Conservation (phyloP, 2,113 vertebrate species). For the Thamnaconus septentrionalis region DNA sequence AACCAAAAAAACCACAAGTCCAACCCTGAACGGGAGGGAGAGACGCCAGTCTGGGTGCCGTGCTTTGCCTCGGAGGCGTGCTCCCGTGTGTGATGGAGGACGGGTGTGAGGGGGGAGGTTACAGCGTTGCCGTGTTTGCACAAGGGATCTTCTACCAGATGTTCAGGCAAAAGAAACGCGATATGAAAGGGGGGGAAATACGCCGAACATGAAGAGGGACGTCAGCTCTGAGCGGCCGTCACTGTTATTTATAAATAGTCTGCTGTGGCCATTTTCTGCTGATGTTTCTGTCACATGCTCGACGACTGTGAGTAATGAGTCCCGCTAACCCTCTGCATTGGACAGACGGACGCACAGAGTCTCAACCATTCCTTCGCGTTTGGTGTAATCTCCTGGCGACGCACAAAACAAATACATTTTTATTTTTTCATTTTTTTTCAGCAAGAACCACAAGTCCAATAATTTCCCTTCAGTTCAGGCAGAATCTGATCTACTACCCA, state of each 20-base stretch:
- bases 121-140: constrained; percentile 27
- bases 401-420: too few relatives aligned
- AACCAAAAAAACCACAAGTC: too few relatives aligned
- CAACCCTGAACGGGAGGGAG: constrained; percentile 21
- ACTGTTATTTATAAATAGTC: constrained; percentile 50
- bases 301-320: constrained; percentile 64
- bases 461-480: too few relatives aligned
- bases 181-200: neutral
- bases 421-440: too few relatives aligned
- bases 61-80: constrained; percentile 3
- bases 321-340: constrained; percentile 42
- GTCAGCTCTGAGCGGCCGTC: constrained; percentile 13
- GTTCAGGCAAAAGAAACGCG: constrained; percentile 21
- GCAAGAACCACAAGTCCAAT: too few relatives aligned
- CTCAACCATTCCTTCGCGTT: neutral
- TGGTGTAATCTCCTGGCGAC: too few relatives aligned
- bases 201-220: constrained; percentile 38
- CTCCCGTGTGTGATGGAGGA: constrained; percentile 12
- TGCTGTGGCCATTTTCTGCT: constrained; percentile 33
- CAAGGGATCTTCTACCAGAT: constrained; percentile 30
- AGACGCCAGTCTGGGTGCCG: constrained; percentile 10
- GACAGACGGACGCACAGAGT: constrained; percentile 14
- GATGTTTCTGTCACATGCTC: constrained; percentile 40
- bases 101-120: constrained; percentile 15
- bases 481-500: too few relatives aligned